These are phyloP conservation scores for Cataglyphis rosenhaueri DNA, from an alignment of 2,888 invertebrate species.

Conservation along the genomic window DNA sequence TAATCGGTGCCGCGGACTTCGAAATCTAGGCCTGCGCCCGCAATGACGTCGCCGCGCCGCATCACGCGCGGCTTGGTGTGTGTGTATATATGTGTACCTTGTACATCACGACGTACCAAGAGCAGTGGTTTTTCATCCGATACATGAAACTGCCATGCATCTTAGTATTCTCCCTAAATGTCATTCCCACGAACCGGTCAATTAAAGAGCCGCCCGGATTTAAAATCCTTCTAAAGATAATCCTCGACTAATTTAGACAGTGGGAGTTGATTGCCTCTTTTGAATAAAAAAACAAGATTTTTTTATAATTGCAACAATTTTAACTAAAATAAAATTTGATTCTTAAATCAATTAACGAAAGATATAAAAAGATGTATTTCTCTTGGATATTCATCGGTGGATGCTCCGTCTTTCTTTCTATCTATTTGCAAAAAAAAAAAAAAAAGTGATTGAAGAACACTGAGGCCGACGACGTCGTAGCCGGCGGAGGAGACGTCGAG, in stretches of 20 bases:
- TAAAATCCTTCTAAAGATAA: neutral
- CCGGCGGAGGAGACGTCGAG: constrained; percentile 46
- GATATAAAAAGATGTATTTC: neutral
- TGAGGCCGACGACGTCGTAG: constrained; percentile 31
- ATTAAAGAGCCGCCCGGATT: neutral
- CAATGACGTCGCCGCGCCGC: constrained; percentile 70
- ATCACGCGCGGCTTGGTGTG: constrained; percentile 11
- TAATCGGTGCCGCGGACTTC: constrained; percentile 76
- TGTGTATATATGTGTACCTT: neutral
- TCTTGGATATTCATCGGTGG: neutral
- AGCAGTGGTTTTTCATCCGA: constrained; percentile 29
- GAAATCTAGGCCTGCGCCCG: constrained; percentile 77
- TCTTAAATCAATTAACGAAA: neutral
- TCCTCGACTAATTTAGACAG: neutral
- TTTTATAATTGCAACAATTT: neutral
- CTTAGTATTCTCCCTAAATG: neutral
- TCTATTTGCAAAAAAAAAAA: neutral
- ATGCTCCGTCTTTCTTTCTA: neutral
- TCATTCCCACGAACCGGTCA: neutral
- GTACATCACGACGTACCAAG: neutral
- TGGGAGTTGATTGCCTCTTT: neutral
- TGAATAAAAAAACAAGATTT: neutral
- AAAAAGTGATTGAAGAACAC: constrained; percentile 25
- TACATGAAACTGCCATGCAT: neutral
- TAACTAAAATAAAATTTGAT: neutral